These are phyloP conservation scores for Agraylea sexmaculata DNA, from an alignment of 1,140 invertebrate genomes.

Conservation along the genomic window DNA sequence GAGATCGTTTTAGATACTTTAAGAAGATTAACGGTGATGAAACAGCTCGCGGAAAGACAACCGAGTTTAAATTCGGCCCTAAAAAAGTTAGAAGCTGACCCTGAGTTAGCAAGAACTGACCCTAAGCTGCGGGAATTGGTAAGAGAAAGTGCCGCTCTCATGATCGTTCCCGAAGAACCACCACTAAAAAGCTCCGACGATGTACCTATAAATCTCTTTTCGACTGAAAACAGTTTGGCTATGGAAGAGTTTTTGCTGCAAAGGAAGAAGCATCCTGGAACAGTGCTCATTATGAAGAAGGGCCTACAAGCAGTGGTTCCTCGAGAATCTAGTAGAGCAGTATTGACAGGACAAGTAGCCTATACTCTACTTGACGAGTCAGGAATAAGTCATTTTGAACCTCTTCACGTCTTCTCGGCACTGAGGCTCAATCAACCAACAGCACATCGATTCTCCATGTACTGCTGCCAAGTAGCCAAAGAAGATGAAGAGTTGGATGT, in stretches of 20 bases:
- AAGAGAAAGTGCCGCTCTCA: constrained; percentile 55
- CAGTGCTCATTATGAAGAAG: constrained; percentile 62
- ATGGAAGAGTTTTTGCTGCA: constrained; percentile 63
- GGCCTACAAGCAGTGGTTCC: constrained; percentile 67
- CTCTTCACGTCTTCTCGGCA: constrained; percentile 58
- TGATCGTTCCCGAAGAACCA: constrained; percentile 51
- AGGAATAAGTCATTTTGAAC: constrained; percentile 64
- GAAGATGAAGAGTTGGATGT: constrained; percentile 39
- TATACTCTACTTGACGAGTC: constrained; percentile 67
- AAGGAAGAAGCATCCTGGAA: constrained; percentile 43
- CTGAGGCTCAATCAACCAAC: constrained; percentile 51
- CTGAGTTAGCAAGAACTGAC: constrained; percentile 52
- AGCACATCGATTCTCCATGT: constrained; percentile 53
- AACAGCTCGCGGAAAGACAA: constrained; percentile 54
- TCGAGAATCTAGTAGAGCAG: constrained; percentile 55
- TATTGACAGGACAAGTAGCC: constrained; percentile 60
- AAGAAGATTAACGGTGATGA: constrained; percentile 58
- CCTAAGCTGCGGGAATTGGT: constrained; percentile 55
- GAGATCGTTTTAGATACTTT: constrained; percentile 52
- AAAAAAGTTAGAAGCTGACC: constrained; percentile 48
- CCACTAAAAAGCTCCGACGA: constrained; percentile 51
- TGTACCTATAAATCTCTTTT: constrained; percentile 51
- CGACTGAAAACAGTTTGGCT: constrained; percentile 54
- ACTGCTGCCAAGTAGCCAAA: constrained; percentile 45
- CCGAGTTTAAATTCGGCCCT: constrained; percentile 49